phyloP scores from a whole-genome alignment of 2,888 invertebrate species.

The Anthrax anthrax region DNA sequence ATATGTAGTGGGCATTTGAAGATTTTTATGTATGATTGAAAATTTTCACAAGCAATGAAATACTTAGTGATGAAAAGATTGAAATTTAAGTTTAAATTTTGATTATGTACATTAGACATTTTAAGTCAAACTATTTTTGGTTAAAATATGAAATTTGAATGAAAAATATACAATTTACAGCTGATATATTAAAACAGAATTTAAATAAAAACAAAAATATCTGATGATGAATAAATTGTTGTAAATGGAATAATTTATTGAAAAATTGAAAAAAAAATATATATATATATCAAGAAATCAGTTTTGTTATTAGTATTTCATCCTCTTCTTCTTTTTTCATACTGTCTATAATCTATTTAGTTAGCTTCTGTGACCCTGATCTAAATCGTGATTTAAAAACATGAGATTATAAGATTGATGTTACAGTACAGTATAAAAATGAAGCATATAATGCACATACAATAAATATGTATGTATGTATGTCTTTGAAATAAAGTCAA shows the following conservation, averaged over 20 bases:
- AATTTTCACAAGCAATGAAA: not conserved
- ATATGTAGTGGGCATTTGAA: too few species aligned
- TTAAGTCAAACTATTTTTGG: not conserved
- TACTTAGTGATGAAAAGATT: too few species aligned
- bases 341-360: slow-evolving; percentile 3
- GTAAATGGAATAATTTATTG: not conserved
- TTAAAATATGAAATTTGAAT: not conserved
- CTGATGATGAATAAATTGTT: not conserved
- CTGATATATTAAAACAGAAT: too few species aligned
- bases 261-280: not conserved
- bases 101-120: too few species aligned
- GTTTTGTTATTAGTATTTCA: slow-evolving; percentile 5
- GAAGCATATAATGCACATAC: too few species aligned
- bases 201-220: not conserved
- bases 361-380: slow-evolving; percentile 11
- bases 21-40: not conserved
- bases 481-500: too few species aligned
- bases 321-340: too few species aligned
- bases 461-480: too few species aligned
- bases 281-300: slow-evolving; percentile 2
- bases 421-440: too few species aligned
- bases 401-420: slow-evolving; percentile 8
- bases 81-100: too few species aligned
- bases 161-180: not conserved
- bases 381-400: slow-evolving; percentile 13